A percentile compares a stretch with the other conserved stretches of the same genome.
phyloP scores from a whole-genome alignment of 1,140 invertebrate genomes.

The Drosophila varians region DNA sequence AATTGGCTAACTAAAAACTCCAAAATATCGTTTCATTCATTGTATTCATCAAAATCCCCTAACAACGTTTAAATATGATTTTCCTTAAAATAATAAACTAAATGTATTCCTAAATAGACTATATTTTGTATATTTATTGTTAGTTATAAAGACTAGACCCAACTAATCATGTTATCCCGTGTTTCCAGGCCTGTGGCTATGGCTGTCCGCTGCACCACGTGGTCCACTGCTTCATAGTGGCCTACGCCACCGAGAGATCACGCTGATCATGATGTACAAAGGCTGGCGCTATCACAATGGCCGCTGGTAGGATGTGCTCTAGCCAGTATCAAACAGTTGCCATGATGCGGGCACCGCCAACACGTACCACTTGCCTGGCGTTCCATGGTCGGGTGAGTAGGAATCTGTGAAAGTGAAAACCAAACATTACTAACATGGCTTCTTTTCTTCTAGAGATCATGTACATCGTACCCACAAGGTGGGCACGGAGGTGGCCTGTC shows the following conservation, averaged over 20 bases:
- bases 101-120: no score
- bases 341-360: constrained; percentile 86
- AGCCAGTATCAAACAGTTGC: constrained; percentile 96
- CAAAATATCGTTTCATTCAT: no score
- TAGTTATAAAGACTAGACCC: no score
- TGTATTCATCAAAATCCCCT: no score
- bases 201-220: constrained; percentile 98
- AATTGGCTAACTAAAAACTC: no score
- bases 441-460: constrained; percentile 89
- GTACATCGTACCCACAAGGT: constrained; percentile 99
- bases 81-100: no score
- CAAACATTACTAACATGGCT: not conserved
- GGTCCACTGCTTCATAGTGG: constrained; percentile 97
- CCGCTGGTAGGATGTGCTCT: constrained; percentile 98
- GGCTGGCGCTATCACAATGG: constrained; percentile 96
- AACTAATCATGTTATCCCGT: not conserved
- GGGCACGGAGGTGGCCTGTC: constrained; percentile 98
- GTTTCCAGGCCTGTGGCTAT: constrained; percentile 91
- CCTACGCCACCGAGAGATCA: constrained; percentile 97
- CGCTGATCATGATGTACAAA: constrained; percentile 96
- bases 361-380: constrained; percentile 87
- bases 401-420: not conserved
- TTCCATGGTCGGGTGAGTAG: constrained; percentile 95
- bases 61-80: no score
- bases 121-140: no score